Base-by-base conservation (phyloP, 2,888 invertebrate genomes). In the Lasioglossum lativentre region DNA sequence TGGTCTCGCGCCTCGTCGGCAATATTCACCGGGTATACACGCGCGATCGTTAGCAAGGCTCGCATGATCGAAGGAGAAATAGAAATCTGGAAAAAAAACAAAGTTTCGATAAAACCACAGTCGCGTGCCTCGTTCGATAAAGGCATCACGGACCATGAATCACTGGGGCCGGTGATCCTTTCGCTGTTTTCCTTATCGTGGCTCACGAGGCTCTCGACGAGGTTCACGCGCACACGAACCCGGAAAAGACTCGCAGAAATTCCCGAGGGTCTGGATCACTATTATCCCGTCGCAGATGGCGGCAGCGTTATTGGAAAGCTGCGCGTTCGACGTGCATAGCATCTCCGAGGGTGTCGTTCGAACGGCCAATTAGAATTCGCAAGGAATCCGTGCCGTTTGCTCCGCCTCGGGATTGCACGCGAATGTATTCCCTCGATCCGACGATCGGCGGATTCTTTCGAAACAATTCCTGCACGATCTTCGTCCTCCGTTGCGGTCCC, bases 281-380 rank as follows among this genome's bases (percentile, higher is more conserved):
- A 71, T 86, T 87, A 81, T 83, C 74, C 75, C 73, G 42, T 68
- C 77, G 52, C 82, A 68, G 75, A 81, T 83, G 83, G 80, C 66
- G 34, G 19, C 19, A 77, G 75, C 38, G 79, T 89, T 89, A 89
- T 89, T 87, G 87, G 89, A 85, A 89, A 89, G 78, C 82, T 75
- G 71, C 76, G 79, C 77, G 78, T 87, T 74, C 85, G 73, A 75
- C 80, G 75, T 89, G 83, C 85, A 85, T 34, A 78, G 89, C 87
- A 89, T 89, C 74, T 86, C 84, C 75, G 73, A 73, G 79, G 83
- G 83, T 80, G 87, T 78, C 68, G 81, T 82, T 80, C 79, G 78
- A 85, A 89, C 59, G 83, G 82, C 72, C 88, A 86, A 89, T 89
- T 89, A 89, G 85, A 82, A 89, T 83, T 82, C 80, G 76, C 79